Base-by-base conservation (phyloP, 2,797 vertebrate genomes). In the Epinephelus awoara region DNA sequence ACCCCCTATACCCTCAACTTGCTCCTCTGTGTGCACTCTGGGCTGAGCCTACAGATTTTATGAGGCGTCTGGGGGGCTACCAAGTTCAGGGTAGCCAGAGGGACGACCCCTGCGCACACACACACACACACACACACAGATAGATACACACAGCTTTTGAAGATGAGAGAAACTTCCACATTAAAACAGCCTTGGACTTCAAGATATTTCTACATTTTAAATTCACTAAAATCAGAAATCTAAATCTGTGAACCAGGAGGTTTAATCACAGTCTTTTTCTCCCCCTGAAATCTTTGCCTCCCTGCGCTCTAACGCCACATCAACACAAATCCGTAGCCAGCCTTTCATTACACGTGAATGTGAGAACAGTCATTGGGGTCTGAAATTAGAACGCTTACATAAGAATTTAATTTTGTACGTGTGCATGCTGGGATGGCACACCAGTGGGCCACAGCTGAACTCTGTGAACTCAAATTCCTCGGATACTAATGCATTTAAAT, bases 31-130 rank as follows among this genome's bases (percentile, higher is more conserved):
- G 64, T 69, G 74, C 54, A 52, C 73, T 64, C 54, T 77, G 82
- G 72, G 74, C 59, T 40, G 42, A 74, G 34, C 29, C 63, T 40
- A 40, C 73, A 83, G 40, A 72, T 68, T 86, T 87, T 82, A 85
- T 84, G 76, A 78, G 71, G 64, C 73, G 80, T 90, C 76, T 82
- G 50, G 77, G 74, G 75, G 77, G 58, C 12, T 23, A 75, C 83
- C 84, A 93, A 92, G 91, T 92, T 93, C 90, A 91, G 79, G 82
- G 68, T 52, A 84, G 55, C 54, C 76, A 21, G 67, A 51, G 72
- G 69, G 66, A 68, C 19, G 15, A 75, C 54, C 64, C 57, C 19
- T 61, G 0, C 12, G 38, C 25, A 15, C 58, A 51, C 69, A 51
- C 23, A 76, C 10, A 56, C 62, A 50, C 62, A 64, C 61, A 64